phyloP scores from a whole-genome alignment of 2,797 vertebrate species.

The Bryconaethiops microstoma region DNA sequence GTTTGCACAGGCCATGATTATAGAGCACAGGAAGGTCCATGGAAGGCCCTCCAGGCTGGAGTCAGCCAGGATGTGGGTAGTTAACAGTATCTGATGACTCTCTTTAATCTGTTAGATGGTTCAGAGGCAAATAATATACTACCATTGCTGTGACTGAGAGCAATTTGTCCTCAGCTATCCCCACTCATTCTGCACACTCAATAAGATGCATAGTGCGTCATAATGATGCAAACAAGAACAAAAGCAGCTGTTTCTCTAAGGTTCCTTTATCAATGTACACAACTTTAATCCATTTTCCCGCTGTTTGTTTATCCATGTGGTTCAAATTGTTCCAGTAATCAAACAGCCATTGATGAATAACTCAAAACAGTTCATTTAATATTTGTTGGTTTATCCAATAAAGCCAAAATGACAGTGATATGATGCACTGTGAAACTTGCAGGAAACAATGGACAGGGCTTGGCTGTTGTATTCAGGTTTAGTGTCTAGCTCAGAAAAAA shows the following conservation, averaged over 20 bases:
- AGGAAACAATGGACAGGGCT: background rate
- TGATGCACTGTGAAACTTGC: background rate
- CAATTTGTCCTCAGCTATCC: conserved; percentile 9
- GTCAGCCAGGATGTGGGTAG: background rate
- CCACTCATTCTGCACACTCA: background rate
- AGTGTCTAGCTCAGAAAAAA: background rate
- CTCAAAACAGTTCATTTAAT: too few species aligned
- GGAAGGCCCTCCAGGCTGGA: background rate
- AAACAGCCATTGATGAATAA: background rate
- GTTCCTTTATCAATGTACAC: background rate
- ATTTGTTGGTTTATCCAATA: background rate
- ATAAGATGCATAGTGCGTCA: background rate
- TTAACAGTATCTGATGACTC: background rate
- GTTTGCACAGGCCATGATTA: too few species aligned
- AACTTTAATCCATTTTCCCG: background rate
- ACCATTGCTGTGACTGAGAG: background rate
- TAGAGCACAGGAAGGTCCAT: background rate
- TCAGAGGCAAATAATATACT: background rate
- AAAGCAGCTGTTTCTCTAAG: background rate
- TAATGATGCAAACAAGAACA: conserved; percentile 5
- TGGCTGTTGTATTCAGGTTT: background rate
- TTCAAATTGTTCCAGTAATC: background rate
- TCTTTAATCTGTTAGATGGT: background rate
- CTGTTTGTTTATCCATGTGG: background rate
- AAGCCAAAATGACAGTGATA: background rate